A percentile compares a stretch with the other conserved stretches of the same genome.
phyloP scores from a whole-genome alignment of 2,797 vertebrate species.

The Lagorchestes hirsutus region DNA sequence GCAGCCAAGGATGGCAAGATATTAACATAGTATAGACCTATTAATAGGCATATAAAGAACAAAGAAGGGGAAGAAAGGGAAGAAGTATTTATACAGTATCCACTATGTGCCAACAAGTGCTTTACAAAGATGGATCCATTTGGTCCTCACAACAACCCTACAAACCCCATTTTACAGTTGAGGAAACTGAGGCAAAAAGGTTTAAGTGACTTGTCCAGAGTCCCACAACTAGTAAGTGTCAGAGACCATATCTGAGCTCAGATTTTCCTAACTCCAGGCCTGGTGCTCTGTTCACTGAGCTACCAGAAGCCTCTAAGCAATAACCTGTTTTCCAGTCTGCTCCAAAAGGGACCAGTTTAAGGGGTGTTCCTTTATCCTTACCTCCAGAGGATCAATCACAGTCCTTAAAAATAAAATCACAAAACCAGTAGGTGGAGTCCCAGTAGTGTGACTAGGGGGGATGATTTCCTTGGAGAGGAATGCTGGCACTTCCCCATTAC shows the following conservation, averaged over 20 bases:
- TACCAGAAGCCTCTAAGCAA: not conserved
- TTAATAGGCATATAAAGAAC: not conserved
- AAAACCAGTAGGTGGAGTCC: not conserved
- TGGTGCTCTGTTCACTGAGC: not conserved
- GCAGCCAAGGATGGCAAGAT: not conserved
- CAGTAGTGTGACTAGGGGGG: not conserved
- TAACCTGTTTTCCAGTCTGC: not conserved
- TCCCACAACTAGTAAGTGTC: not conserved
- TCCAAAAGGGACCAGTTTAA: not conserved
- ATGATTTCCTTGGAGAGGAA: not conserved
- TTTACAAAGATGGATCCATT: not conserved
- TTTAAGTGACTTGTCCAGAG: not conserved
- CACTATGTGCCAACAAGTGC: not conserved
- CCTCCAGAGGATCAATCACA: not conserved
- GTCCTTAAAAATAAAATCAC: not conserved
- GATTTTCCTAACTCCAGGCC: not conserved
- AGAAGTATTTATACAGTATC: not conserved
- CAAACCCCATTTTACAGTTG: not conserved
- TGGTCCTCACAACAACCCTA: not conserved
- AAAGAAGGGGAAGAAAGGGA: not conserved
- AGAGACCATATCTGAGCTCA: not conserved
- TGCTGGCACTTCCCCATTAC: not conserved
- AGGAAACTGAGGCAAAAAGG: not conserved
- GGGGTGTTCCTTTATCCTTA: not conserved
- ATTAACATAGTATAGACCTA: not conserved